A percentile compares a stretch with the other conserved stretches of the same genome.
Conservation (phyloP, 2,113 vertebrate species). For the Ranitomeya variabilis region DNA sequence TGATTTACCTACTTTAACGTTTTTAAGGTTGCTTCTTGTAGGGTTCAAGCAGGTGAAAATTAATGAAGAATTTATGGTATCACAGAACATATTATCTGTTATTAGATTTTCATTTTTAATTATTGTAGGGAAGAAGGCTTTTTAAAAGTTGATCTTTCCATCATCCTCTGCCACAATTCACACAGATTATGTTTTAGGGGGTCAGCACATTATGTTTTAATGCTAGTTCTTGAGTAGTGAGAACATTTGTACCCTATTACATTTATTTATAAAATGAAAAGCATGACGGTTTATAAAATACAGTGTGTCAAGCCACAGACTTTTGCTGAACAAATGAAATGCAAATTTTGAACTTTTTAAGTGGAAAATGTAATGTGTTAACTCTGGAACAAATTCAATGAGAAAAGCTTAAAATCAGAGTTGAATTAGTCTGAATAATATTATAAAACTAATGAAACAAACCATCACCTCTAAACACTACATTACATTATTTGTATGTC, state of each 20-base stretch:
- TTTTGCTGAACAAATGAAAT: slow-evolving; percentile 42
- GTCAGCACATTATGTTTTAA: background rate
- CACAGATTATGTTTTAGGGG: no score
- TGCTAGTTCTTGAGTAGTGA: background rate
- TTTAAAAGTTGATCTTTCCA: no score
- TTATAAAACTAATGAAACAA: slow-evolving; percentile 12
- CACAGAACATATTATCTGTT: no score
- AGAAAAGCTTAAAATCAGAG: slow-evolving; percentile 34
- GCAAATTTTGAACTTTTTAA: slow-evolving; percentile 49
- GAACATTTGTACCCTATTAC: background rate
- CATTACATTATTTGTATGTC: background rate
- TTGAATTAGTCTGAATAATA: background rate
- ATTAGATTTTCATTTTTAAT: no score
- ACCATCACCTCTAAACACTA: background rate
- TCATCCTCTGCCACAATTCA: no score
- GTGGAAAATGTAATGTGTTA: slow-evolving; percentile 24
- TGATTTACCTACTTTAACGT: no score
- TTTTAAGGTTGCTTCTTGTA: no score
- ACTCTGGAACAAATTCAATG: background rate
- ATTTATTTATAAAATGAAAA: background rate
- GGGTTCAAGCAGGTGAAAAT: no score
- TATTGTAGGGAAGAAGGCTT: no score
- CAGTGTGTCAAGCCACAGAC: background rate
- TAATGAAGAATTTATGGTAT: no score
- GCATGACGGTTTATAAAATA: background rate